Conservation (phyloP, 2,888 invertebrate species). For the Poecilus cupreus region DNA sequence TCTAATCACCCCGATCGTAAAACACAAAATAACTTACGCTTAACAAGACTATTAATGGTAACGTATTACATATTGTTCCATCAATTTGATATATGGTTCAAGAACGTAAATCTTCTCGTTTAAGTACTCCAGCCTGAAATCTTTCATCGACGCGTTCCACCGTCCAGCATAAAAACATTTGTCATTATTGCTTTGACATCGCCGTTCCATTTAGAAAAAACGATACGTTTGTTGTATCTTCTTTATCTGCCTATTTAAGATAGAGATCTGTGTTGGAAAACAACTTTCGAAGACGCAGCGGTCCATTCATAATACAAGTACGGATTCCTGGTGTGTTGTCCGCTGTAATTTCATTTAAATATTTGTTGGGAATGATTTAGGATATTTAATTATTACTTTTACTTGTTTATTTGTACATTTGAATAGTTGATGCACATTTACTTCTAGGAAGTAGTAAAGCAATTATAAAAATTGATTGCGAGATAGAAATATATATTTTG, state of each 20-base stretch:
- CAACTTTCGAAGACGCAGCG: background rate
- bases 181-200: background rate
- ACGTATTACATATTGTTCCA: constrained; percentile 22
- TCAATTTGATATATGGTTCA: background rate
- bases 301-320: background rate
- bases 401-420: no score
- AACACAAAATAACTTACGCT: background rate
- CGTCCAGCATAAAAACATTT: constrained; percentile 1
- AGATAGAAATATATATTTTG: no score
- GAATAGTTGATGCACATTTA: no score
- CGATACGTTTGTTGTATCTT: background rate
- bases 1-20: background rate
- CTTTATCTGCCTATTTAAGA: background rate
- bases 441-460: no score
- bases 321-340: no score
- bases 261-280: constrained; percentile 3
- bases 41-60: constrained; percentile 16
- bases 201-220: background rate
- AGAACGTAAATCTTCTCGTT: constrained; percentile 1
- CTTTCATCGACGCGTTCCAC: background rate
- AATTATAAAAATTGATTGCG: no score
- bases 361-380: no score
- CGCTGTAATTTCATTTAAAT: no score
- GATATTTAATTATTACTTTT: no score
- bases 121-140: background rate